Base-by-base conservation (phyloP, 1,140 invertebrate species). In the Rhopalosiphum maidis region DNA sequence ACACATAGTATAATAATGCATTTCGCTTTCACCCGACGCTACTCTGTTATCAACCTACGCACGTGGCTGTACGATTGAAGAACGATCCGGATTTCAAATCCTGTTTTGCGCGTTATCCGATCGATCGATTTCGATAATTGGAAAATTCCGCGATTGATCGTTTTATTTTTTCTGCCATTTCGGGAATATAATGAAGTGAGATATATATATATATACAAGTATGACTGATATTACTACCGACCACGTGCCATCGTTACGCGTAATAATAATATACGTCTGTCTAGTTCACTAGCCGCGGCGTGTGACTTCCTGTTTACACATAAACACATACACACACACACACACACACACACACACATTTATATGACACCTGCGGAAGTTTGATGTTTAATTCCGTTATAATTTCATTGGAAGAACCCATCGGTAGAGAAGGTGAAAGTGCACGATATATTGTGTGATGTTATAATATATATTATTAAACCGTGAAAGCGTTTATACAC, bases 271-370 rank as follows among this genome's bases (percentile, higher is more conserved):
- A 30, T 46, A 43, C 43, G 23, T 43, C 23, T 41, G 23, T 46
- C 11, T 7, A 0, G 25, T 46, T 46, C 43, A 30, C 85, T 30
- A 43, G 41, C 22, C 11, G 23, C 9, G 83, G 37, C 41, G 83
- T 86, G 85, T 46, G 85, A 86, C 43, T 86, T 86, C 85, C 85
- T 86, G 85, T 86, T 46, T 46, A 25, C 11, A 46, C 43, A 86
- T n/a, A 18, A 15, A 68, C 8, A 60, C 55, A 37, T 2, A 37
- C 37, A 37, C 37, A 60, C 55, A 25, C 30, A 18, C 15, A 68
- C 30, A 77, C 55, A 37, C 37, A 37, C 37, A 37, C 37, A 60
- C 55, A 25, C 30, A 18, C 15, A 68, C 30, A 77, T 77, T 35
- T 77, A 18, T 77, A 77, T 35, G 30, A 77, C 30, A 77, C n/a